These are phyloP conservation scores for Hyperoodon ampullatus DNA, from an alignment of 2,113 vertebrate genomes.

Conservation along the genomic window DNA sequence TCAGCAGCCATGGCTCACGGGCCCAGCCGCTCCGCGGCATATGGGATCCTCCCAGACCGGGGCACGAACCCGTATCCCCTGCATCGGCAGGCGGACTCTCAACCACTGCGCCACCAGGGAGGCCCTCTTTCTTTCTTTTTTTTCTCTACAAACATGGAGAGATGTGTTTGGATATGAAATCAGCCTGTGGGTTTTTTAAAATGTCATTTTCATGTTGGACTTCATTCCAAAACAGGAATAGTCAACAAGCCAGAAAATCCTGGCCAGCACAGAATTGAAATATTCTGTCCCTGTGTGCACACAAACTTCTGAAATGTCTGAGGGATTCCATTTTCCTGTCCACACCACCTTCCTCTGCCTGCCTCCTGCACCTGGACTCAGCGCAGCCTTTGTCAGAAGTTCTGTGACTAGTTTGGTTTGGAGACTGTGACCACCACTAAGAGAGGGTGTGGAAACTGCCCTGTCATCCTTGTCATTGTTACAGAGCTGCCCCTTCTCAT, in stretches of 20 bases:
- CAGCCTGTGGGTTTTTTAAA: slow-evolving; percentile 53
- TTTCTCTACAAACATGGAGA: not conserved
- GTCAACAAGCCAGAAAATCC: slow-evolving; percentile 63
- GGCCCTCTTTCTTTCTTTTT: too few relatives aligned
- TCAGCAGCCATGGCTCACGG: too few relatives aligned
- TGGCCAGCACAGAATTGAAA: slow-evolving; percentile 47
- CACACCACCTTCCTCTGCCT: not conserved
- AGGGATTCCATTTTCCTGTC: not conserved
- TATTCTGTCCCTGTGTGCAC: not conserved
- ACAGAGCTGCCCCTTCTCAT: not conserved
- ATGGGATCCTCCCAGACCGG: too few relatives aligned
- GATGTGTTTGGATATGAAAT: slow-evolving; percentile 47
- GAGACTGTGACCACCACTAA: not conserved
- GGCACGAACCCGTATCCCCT: too few relatives aligned
- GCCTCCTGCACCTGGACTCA: not conserved
- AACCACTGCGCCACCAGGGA: too few relatives aligned
- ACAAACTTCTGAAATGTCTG: not conserved
- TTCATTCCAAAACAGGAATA: slow-evolving; percentile 63
- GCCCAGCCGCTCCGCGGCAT: too few relatives aligned
- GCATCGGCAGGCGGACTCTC: too few relatives aligned
- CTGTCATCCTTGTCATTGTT: not conserved
- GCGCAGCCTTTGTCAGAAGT: not conserved
- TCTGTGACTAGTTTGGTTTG: not conserved
- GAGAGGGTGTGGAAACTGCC: too few relatives aligned
- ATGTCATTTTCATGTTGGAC: slow-evolving; percentile 72